Base-by-base conservation (phyloP, 2,888 invertebrate genomes). In the Scaptomyza tumidula region DNA sequence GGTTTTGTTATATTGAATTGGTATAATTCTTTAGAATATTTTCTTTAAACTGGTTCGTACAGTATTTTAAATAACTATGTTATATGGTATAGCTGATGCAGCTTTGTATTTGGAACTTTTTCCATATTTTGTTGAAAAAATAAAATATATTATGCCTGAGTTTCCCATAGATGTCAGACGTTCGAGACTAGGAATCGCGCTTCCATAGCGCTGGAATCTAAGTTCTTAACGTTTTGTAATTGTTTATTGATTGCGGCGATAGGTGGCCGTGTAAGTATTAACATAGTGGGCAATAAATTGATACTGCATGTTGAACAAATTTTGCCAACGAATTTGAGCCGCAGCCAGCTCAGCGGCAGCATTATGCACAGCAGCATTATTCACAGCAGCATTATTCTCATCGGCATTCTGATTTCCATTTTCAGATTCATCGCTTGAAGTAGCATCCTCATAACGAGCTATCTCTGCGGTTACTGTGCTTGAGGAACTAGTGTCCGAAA, bases 261-360 rank as follows among this genome's bases (percentile, higher is more conserved):
- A 48, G 1, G 27, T 50, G 7, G 64, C 57, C 65, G 71, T 43
- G 11, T 66, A 66, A 7, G 48, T 73, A 14, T 54, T 54, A 52
- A 86, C 83, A 55, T 75, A 62, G 43, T 44, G 46, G 31, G 71
- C 56, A 57, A 84, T 86, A 41, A 83, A 75, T 11, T 71, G 66
- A 66, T 80, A 72, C 39, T 86, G 86, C 53, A 35, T 50, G 0
- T 68, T 43, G 13, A 83, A 84, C 13, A 66, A 46, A 13, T 43
- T 10, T 27, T 57, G 44, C 78, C 78, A 83, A 27, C 61, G 55
- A 5, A 14, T n/a, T 6, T 67, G 67, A 31, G 60, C 63, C 27
- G 35, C 37, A 1, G 37, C 62, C 13, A 66, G 35, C 11, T 50
- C 43, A 39, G 39, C 16, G 5, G 6, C 19, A 10, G 33, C 46